These are phyloP conservation scores for Sipha maydis DNA, from an alignment of 2,888 invertebrate species.

Conservation along the genomic window DNA sequence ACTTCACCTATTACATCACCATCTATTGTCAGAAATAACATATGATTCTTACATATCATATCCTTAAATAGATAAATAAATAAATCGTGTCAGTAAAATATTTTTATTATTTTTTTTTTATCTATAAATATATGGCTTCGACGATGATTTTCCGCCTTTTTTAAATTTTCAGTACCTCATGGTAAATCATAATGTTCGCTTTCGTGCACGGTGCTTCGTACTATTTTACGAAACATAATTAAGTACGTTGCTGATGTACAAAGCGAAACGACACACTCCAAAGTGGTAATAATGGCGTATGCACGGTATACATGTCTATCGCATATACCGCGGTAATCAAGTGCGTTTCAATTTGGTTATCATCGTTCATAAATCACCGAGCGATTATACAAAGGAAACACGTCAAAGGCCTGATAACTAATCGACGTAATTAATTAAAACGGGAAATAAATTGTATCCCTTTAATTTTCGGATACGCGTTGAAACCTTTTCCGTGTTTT, in stretches of 20 bases:
- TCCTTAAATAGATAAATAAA: no score
- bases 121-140: no score
- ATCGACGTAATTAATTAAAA: constrained; percentile 51
- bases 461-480: constrained; percentile 29
- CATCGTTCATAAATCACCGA: constrained; percentile 44
- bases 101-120: no score
- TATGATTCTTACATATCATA: no score
- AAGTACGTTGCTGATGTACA: not conserved
- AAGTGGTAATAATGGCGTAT: not conserved
- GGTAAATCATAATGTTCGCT: not conserved
- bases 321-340: not conserved
- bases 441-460: constrained; percentile 15
- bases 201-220: not conserved
- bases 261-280: not conserved
- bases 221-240: not conserved
- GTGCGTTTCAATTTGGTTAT: constrained; percentile 23
- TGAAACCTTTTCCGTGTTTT: constrained; percentile 57
- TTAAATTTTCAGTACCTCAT: no score
- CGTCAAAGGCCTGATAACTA: constrained; percentile 21
- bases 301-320: not conserved
- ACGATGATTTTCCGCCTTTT: no score
- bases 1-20: no score
- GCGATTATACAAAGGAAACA: constrained; percentile 30
- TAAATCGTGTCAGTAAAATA: no score
- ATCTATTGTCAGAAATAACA: no score